Evolutionary conservation across 2,888 invertebrate genomes (phyloP).

Genomic region (Clivina fossor): DNA sequence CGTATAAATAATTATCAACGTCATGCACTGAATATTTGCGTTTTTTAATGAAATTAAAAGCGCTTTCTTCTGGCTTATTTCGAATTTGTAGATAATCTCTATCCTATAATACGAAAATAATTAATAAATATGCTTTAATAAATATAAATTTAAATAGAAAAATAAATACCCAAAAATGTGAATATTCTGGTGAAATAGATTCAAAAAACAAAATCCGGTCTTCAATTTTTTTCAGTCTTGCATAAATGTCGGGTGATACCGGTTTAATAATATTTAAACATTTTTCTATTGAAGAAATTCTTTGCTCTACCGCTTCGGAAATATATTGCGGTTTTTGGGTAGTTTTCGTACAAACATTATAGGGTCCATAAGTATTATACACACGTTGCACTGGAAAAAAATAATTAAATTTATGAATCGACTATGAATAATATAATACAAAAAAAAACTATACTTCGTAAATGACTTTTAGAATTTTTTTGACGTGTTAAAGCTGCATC

Average conservation of each 20-base stretch:
- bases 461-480: constrained; percentile 75
- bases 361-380: constrained; percentile 65
- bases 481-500: constrained; percentile 71
- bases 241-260: constrained; percentile 65
- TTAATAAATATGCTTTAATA: background rate
- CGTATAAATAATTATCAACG: constrained; percentile 13
- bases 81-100: constrained; percentile 12
- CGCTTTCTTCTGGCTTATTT: background rate
- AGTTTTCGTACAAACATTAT: constrained; percentile 53
- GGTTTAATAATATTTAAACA: constrained; percentile 60
- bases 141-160: constrained; percentile 4
- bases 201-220: constrained; percentile 72
- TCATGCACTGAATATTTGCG: constrained; percentile 13
- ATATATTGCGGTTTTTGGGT: constrained; percentile 56
- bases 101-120: constrained; percentile 6
- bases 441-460: constrained; percentile 63
- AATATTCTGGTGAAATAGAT: constrained; percentile 79
- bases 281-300: constrained; percentile 65
- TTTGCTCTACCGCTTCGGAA: constrained; percentile 65
- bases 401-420: constrained; percentile 7
- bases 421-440: constrained; percentile 1
- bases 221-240: constrained; percentile 72
- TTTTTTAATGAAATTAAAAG: constrained; percentile 6
- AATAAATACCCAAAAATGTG: constrained; percentile 64
- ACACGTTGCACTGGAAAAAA: constrained; percentile 65